A percentile compares a stretch with the other conserved stretches of the same genome.
phyloP scores from a whole-genome alignment of 1,140 invertebrate genomes.

The Drosophila serrata region DNA sequence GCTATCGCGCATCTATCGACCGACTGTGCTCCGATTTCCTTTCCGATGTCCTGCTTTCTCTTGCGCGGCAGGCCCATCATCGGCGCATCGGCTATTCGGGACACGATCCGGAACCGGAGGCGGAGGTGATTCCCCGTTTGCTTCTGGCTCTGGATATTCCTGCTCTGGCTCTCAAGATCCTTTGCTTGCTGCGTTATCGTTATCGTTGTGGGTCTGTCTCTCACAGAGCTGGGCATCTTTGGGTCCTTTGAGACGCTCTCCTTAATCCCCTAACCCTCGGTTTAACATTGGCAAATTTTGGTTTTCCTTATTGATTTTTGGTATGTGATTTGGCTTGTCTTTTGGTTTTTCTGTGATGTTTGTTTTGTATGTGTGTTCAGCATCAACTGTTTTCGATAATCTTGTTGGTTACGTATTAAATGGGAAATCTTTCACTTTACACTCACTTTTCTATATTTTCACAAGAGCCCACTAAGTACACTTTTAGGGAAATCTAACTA shows the following conservation, averaged over 20 bases:
- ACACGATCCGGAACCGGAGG: slow-evolving; percentile 39
- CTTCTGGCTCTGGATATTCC: slow-evolving; percentile 13
- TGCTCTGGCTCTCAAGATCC: slow-evolving; percentile 35
- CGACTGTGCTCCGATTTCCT: slow-evolving; percentile 53
- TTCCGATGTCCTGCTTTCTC: slow-evolving; percentile 63
- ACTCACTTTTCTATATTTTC: slow-evolving; percentile 37
- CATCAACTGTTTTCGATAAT: neutral
- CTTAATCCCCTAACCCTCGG: slow-evolving; percentile 13
- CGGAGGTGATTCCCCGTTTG: slow-evolving; percentile 18
- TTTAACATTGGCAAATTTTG: slow-evolving; percentile 9
- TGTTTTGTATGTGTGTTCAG: neutral
- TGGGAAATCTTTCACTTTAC: neutral
- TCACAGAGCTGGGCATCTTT: slow-evolving; percentile 71
- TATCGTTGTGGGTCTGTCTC: slow-evolving; percentile 30
- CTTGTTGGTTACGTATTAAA: neutral
- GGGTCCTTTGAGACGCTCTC: slow-evolving; percentile 40
- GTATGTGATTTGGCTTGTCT: slow-evolving; percentile 6
- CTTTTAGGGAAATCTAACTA: neutral
- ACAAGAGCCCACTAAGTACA: slow-evolving; percentile 1
- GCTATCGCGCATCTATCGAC: slow-evolving; percentile 36
- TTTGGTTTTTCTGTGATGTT: neutral
- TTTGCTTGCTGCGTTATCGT: slow-evolving; percentile 18
- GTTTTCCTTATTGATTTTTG: neutral
- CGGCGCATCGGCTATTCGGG: slow-evolving; percentile 44
- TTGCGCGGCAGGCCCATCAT: slow-evolving; percentile 77